Evolutionary conservation across 1,140 invertebrate species (phyloP), one percentile per base, ranked within the genome.

Genomic region (Pollicipes pollicipes): DNA sequence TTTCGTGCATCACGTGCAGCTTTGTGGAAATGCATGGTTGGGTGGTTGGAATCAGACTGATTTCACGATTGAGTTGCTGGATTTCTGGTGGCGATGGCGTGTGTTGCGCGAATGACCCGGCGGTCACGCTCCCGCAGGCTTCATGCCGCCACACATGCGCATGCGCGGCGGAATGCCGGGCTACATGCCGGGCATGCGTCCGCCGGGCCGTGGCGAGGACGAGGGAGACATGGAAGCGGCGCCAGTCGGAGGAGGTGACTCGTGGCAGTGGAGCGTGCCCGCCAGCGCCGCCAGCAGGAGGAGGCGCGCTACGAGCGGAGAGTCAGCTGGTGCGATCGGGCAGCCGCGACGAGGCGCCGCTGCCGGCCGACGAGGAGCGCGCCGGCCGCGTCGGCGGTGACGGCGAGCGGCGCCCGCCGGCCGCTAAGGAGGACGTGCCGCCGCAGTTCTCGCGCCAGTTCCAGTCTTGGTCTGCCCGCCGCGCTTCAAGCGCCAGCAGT

Each of bases 251-350:
- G 3, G 64, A 66, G 64, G 64, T 66, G 64, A 66, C 10, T n/a
- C 27, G 64, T 29, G 28, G 64, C 64, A 21, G 28, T 66, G 17
- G 27, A 66, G 64, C 64, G 64, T 10, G n/a, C 64, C 27, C 64
- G 64, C n/a, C 64, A 66, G 64, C 64, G n/a, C 24, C 64, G 64
- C 17, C 45, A 58, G 45, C 45, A 58, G 45, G 45, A 58, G 45
- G 45, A 58, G 45, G 45, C 45, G 45, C 45, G 45, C 45, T 58
- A 21, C 45, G 45, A 58, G 45, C 45, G 45, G 13, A 58, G 45
- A 10, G 13, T 21, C 13, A 21, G 45, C 45, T 58, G 13, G 45
- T 21, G 45, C 45, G 32, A 35, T n/a, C n/a, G n/a, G n/a, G n/a
- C n/a, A n/a, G n/a, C n/a, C n/a, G n/a, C n/a, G n/a, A n/a, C n/a